Conservation (phyloP, 2,888 invertebrate genomes). For the Lycophotia porphyrea region DNA sequence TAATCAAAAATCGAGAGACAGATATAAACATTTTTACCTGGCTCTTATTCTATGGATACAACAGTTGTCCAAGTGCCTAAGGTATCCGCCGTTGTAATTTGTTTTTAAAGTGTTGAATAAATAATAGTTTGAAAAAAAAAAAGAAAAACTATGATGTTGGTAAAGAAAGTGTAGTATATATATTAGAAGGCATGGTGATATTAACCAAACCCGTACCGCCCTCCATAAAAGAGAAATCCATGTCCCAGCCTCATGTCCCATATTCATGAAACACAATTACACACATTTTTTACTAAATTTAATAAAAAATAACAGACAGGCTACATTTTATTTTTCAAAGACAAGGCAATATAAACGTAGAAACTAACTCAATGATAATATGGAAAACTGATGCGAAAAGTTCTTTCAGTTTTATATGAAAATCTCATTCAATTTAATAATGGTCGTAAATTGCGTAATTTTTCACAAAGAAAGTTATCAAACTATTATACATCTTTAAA, state of each 20-base stretch:
- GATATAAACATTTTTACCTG: neutral
- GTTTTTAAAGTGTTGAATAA: neutral
- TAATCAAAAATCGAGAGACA: neutral
- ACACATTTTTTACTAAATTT: neutral
- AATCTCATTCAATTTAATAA: neutral
- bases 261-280: neutral
- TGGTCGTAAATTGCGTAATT: neutral
- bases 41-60: neutral
- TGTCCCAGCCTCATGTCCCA: too few relatives aligned
- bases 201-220: neutral
- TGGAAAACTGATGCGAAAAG: neutral
- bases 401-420: neutral
- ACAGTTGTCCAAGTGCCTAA: neutral
- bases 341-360: neutral
- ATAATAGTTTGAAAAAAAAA: neutral
- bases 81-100: neutral
- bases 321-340: neutral
- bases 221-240: neutral
- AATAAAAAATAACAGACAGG: neutral
- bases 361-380: neutral
- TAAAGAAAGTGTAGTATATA: neutral
- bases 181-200: neutral
- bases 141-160: neutral
- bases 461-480: neutral
- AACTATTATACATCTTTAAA: neutral